These are phyloP conservation scores for Drosophila paracracens DNA, from an alignment of 2,888 invertebrate species.

Conservation along the genomic window DNA sequence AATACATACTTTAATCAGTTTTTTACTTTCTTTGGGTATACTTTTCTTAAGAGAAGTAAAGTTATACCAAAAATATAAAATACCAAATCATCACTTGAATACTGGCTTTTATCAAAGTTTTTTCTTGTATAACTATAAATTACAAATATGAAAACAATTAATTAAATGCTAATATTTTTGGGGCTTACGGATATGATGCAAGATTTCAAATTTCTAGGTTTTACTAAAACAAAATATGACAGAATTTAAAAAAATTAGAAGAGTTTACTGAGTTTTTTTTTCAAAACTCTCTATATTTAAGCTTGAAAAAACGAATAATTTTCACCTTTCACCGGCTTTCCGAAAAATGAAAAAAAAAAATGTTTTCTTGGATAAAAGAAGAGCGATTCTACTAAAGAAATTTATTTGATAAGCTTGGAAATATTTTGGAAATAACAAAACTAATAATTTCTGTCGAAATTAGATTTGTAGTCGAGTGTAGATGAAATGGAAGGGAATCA, in stretches of 20 bases:
- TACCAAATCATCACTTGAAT: slow-evolving; percentile 33
- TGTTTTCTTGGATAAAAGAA: neutral
- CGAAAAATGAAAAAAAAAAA: no score
- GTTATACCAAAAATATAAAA: neutral
- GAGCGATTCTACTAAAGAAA: neutral
- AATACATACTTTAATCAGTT: neutral
- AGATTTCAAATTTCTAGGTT: slow-evolving; percentile 8
- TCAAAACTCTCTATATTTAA: no score
- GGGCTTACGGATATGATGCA: slow-evolving; percentile 38
- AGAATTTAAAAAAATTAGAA: no score
- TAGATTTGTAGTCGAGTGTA: neutral
- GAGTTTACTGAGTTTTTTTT: no score
- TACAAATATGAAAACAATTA: slow-evolving; percentile 9
- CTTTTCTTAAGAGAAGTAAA: neutral
- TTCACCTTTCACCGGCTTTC: neutral
- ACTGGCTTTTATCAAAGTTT: slow-evolving; percentile 20
- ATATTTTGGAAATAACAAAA: neutral
- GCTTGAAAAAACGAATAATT: neutral
- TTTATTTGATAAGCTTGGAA: neutral
- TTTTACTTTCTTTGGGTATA: neutral
- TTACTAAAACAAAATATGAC: neutral
- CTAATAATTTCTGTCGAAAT: neutral
- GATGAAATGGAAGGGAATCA: slow-evolving; percentile 26
- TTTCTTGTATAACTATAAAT: slow-evolving; percentile 39
- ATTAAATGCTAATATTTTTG: neutral